Base-by-base conservation (phyloP, 1,140 invertebrate species). In the honey bee (Apis mellifera) region DNA sequence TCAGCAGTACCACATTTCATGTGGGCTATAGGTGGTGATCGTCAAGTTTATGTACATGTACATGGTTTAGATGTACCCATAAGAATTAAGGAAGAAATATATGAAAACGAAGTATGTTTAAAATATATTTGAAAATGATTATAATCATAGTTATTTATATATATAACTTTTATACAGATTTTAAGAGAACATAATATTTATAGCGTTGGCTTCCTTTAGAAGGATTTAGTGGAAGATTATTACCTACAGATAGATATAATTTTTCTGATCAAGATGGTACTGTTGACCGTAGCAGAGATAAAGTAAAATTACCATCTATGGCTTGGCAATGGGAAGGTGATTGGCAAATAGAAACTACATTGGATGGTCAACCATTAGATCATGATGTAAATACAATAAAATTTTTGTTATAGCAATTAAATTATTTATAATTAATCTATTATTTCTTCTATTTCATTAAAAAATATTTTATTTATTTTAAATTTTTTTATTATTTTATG, bases 321-420 rank as follows among this genome's bases (percentile, higher is more conserved):
- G 97, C 97, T 81, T 98, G 98, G 98, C 96, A 98, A 90, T 98
- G 98, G 98, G 97, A 99, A 94, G 96, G 96, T 8, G 97, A 98
- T 86, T 99, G 98, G 98, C 96, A 97, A 84, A 95, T 98, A 73
- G 98, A 99, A 92, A 95, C 97, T 19, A 97, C 97, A 50, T 94
- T 99, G 68, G 96, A 98, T 93, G 98, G 98, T 9, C 96, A 98
- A 90, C 97, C 97, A 7, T 94, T 98, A 70, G 97, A 97, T 92
- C 96, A 97, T 93, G 97, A 98, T 95, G 98, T 95, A 91, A 94
- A 85, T 92, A 76, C 73, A 19, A 62, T 70, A 50, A 1, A 64
- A 73, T 82, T 66, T 66, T 1, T 54, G 13, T 17, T 26, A 52
- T 57, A 55, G n/a, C 21, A 5, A 68, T 69, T 60, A 21, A 1